phyloP scores from a whole-genome alignment of 2,888 invertebrate genomes.

The Norana najaformis region DNA sequence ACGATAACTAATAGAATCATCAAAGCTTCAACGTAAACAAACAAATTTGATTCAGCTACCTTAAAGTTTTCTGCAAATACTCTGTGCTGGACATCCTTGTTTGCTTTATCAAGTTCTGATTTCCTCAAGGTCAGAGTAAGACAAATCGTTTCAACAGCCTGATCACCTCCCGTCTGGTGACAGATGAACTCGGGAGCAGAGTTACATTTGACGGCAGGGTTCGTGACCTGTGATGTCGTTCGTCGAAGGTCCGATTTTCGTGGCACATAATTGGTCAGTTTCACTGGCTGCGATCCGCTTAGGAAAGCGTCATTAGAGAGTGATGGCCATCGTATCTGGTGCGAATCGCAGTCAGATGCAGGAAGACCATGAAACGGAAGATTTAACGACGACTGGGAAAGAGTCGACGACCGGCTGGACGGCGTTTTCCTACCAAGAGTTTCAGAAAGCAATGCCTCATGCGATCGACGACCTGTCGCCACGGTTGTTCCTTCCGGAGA shows the following conservation, averaged over 20 bases:
- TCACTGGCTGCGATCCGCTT: not conserved
- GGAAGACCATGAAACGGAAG: slow-evolving; percentile 20
- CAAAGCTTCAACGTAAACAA: not conserved
- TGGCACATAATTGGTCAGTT: not conserved
- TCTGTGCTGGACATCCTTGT: slow-evolving; percentile 90
- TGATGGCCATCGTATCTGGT: not conserved
- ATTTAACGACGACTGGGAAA: not conserved
- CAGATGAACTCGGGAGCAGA: slow-evolving; percentile 15
- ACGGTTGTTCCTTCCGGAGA: not conserved
- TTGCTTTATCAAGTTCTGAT: slow-evolving; percentile 82
- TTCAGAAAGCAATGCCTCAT: not conserved
- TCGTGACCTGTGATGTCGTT: not conserved
- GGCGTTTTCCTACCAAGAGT: not conserved
- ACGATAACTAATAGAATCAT: not conserved
- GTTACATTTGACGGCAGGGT: not conserved
- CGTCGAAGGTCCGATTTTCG: not conserved
- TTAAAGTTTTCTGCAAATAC: slow-evolving; percentile 82
- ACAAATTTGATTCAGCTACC: slow-evolving; percentile 68
- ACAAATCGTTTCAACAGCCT: not conserved
- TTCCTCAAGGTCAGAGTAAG: slow-evolving; percentile 39
- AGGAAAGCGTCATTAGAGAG: not conserved
- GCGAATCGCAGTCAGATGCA: not conserved
- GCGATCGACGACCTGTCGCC: not conserved
- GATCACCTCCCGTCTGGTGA: not conserved
- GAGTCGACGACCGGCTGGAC: not conserved